These are phyloP conservation scores for Myotis planiceps DNA, from an alignment of 2,797 vertebrate genomes.

Conservation along the genomic window DNA sequence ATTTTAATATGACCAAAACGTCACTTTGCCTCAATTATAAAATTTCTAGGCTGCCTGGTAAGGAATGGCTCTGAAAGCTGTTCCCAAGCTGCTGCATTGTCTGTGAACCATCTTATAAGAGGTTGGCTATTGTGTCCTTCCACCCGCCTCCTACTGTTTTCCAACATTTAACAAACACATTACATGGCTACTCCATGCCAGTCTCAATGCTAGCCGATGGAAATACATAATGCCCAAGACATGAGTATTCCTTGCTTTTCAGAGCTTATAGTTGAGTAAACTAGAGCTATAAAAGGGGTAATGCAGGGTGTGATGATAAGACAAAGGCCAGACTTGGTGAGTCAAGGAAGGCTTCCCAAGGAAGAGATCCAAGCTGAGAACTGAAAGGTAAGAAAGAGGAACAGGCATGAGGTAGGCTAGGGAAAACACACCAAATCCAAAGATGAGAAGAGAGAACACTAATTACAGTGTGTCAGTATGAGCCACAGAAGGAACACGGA, in stretches of 20 bases:
- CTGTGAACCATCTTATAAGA: neutral
- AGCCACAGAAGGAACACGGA: neutral
- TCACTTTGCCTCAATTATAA: neutral
- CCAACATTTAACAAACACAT: conserved; percentile 8
- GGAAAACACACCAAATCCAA: neutral
- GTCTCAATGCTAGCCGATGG: neutral
- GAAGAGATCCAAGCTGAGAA: neutral
- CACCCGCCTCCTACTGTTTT: neutral
- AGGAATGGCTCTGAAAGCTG: neutral
- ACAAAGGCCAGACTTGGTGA: neutral
- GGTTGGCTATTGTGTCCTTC: neutral
- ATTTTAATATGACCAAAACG: neutral
- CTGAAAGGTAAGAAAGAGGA: neutral
- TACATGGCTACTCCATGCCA: neutral
- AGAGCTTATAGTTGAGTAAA: neutral
- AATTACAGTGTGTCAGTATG: neutral
- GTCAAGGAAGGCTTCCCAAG: neutral
- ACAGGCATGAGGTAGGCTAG: neutral
- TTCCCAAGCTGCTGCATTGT: neutral
- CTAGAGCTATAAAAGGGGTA: neutral
- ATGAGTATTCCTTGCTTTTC: neutral
- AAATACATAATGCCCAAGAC: neutral
- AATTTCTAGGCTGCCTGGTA: neutral
- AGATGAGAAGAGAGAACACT: neutral
- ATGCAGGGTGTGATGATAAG: neutral